Evolutionary conservation across 1,140 invertebrate species (phyloP).

Genomic region (Acromyrmex echinatior): DNA sequence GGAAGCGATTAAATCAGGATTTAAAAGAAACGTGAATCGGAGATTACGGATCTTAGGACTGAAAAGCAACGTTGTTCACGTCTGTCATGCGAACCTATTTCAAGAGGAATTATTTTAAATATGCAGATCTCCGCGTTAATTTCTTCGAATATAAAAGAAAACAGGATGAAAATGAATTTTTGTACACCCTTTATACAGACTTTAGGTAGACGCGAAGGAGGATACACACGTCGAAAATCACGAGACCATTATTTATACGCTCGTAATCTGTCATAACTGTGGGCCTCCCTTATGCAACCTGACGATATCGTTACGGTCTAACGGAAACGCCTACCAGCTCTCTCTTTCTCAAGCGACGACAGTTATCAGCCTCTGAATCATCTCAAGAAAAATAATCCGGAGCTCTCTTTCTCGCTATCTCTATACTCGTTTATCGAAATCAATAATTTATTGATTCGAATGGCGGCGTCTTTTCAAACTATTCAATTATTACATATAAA

Average conservation of each 20-base stretch:
- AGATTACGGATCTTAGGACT: not conserved
- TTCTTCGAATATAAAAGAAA: not conserved
- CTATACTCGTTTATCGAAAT: not conserved
- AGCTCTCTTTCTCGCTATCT: not conserved
- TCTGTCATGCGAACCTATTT: not conserved
- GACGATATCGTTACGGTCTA: conserved; percentile 78
- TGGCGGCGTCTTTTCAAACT: not conserved
- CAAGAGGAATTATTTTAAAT: not conserved
- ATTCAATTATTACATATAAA: not conserved
- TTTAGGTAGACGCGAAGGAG: conserved; percentile 36
- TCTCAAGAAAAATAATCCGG: conserved; percentile 55
- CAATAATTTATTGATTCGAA: conserved; percentile 5
- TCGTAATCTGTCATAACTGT: conserved; percentile 79
- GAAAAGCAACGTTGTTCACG: not conserved
- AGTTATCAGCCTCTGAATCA: conserved; percentile 70
- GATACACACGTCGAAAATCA: conserved; percentile 68
- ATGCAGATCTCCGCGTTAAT: not conserved
- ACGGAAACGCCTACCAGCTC: conserved; percentile 71
- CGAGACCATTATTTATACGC: conserved; percentile 74
- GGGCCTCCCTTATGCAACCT: conserved; percentile 74
- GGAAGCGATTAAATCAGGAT: not conserved
- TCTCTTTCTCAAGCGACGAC: conserved; percentile 56
- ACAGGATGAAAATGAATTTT: not conserved
- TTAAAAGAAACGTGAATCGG: not conserved
- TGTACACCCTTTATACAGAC: conserved; percentile 18